A percentile compares a stretch with the other conserved stretches of the same genome.
These are phyloP conservation scores for Scaptomyza polygonia DNA, from an alignment of 2,888 invertebrate genomes.

Conservation along the genomic window DNA sequence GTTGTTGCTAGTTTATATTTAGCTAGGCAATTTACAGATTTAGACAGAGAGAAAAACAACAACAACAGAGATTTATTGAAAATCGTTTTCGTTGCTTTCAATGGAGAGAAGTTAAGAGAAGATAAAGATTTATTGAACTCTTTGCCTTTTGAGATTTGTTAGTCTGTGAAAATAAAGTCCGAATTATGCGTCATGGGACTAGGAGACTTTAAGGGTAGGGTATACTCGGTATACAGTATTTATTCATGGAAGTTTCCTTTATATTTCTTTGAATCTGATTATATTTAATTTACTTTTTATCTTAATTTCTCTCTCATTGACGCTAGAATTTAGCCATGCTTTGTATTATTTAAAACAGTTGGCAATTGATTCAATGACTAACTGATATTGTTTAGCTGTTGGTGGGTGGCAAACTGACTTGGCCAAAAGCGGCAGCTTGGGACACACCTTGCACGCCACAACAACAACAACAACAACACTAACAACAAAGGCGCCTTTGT, in stretches of 20 bases:
- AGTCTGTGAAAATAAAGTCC: slow-evolving; percentile 3
- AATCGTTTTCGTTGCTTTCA: slow-evolving; percentile 7
- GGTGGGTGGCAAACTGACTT: slow-evolving; percentile 58
- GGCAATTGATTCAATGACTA: slow-evolving; percentile 5
- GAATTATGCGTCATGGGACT: slow-evolving; percentile 17
- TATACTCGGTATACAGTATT: too few relatives aligned
- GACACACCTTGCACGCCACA: slow-evolving; percentile 67
- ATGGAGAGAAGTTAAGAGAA: slow-evolving; percentile 8
- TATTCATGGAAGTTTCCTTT: too few relatives aligned
- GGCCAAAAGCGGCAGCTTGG: slow-evolving; percentile 52
- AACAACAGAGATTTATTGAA: slow-evolving; percentile 28
- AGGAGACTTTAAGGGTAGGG: neutral
- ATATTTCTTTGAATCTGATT: neutral
- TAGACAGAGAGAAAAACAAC: slow-evolving; percentile 1
- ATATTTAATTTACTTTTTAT: neutral
- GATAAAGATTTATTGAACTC: slow-evolving; percentile 27
- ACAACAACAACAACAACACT: slow-evolving; percentile 13
- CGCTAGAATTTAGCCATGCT: neutral
- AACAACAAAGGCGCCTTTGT: slow-evolving; percentile 43
- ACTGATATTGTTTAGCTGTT: slow-evolving; percentile 18
- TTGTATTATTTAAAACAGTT: slow-evolving; percentile 13
- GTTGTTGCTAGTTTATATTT: slow-evolving; percentile 19
- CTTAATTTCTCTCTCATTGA: too few relatives aligned
- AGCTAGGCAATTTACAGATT: neutral
- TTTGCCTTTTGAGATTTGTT: neutral